A percentile compares a stretch with the other conserved stretches of the same genome.
Conservation (phyloP, 2,113 vertebrate genomes). For the Callopanchax toddi region DNA sequence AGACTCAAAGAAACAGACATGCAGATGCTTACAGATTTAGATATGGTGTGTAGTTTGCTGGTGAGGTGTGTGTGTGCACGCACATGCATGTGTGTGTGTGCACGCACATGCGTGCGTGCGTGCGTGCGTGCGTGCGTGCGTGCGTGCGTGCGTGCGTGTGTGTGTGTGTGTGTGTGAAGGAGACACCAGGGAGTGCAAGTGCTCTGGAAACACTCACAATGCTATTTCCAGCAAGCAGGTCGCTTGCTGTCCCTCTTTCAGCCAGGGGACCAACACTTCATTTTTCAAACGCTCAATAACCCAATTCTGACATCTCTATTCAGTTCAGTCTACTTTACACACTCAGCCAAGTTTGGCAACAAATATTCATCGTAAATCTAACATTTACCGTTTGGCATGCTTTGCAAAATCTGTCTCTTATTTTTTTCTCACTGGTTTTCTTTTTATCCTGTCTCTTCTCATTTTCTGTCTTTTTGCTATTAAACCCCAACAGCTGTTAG, state of each 20-base stretch:
- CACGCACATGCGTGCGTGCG: too few relatives aligned
- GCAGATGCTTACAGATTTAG: slow-evolving; percentile 14
- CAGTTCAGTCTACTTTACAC: slow-evolving; percentile 49
- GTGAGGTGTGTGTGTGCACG: slow-evolving; percentile 30
- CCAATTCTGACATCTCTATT: slow-evolving; percentile 66
- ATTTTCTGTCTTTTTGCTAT: slow-evolving; percentile 5
- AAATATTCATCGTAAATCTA: slow-evolving; percentile 29
- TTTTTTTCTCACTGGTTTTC: slow-evolving; percentile 3
- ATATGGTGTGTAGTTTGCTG: slow-evolving; percentile 32
- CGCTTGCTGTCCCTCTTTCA: slow-evolving; percentile 80
- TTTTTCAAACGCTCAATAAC: slow-evolving; percentile 68
- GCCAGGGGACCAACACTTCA: slow-evolving; percentile 60
- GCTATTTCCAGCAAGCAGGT: slow-evolving; percentile 85
- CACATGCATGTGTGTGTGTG: slow-evolving; percentile 4
- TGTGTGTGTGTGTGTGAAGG: slow-evolving; percentile 12
- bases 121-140: too few relatives aligned
- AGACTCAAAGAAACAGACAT: slow-evolving; percentile 16
- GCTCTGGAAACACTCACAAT: slow-evolving; percentile 76
- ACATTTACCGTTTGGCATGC: slow-evolving; percentile 30
- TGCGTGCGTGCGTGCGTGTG: too few relatives aligned
- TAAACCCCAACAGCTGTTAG: slow-evolving; percentile 16
- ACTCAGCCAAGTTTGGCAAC: slow-evolving; percentile 28
- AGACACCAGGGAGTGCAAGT: slow-evolving; percentile 64
- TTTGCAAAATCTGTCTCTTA: slow-evolving; percentile 12
- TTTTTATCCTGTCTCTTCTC: slow-evolving; percentile 7